Base-by-base conservation (phyloP, 2,888 invertebrate genomes). In the Drosophila prostipennis region DNA sequence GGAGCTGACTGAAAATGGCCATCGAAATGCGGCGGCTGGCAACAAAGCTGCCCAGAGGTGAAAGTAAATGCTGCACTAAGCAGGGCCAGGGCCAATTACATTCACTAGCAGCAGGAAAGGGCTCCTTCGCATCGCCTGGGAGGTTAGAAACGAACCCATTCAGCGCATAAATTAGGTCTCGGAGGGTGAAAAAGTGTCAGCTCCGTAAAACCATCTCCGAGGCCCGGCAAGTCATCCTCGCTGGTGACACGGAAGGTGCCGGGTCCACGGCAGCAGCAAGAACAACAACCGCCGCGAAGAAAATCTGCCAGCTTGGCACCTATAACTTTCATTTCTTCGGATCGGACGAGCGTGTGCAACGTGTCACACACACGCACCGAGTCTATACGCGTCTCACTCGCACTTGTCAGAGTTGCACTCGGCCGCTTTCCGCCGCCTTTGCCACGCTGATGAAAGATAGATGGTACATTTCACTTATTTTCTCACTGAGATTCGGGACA, bases 231-330 rank as follows among this genome's bases (percentile, higher is more conserved):
- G 40, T 4, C 11, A 4, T 58, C 16, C 16, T 34, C 34, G 34
- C 1, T 63, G 76, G 60, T 59, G 73, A 68, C 75, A 59, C 16
- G 11, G 13, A 23, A 6, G 36, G 37, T 48, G 8, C 14, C 16
- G 70, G 70, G 60, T 51, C 53, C 63, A 49, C 70, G 58, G 36
- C 13, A n/a, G n/a, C 51, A 57, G 40, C 10, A 65, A 42, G 48
- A 61, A 39, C 54, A 40, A 5, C 16, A 10, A 16, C 34, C 48
- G 34, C 19, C 36, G 57, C 55, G 48, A 77, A 79, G 74, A 87
- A 90, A 91, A 91, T 91, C 87, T 91, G 91, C 91, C 91, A 91
- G 82, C 83, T 89, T 91, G 91, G 91, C 91, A 91, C 83, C 90
- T 89, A 89, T 80, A 90, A 90, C 89, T 90, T 91, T 91, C 90